Evolutionary conservation across 2,888 invertebrate genomes (phyloP), one percentile per base, ranked within the genome.

Genomic region (Eremobia ochroleuca): DNA sequence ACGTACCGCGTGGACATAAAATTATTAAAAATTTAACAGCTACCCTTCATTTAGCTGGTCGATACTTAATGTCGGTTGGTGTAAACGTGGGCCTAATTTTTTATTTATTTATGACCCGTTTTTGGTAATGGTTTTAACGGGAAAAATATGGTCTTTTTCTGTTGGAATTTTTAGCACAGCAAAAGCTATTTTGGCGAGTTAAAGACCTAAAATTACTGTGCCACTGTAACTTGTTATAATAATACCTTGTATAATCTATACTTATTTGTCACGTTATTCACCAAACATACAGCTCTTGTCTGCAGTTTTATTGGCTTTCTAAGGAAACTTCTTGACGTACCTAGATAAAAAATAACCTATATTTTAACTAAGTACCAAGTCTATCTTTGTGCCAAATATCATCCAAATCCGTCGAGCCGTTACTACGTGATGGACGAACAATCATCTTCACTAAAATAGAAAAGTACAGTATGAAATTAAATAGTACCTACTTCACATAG

Each of bases 11-110:
- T 82, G 88, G 86, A 85, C 87, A 83, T 85, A 83, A 84, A 90
- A 91, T 93, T 93, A 92, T 93, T 93, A 92, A 93, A 92, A 91
- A 92, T 92, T 85, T 90, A 91, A 90, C 59, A 65, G 75, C 43
- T 58, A 76, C 80, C 88, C 88, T 82, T 75, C 80, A 79, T 86
- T 86, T 82, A 70, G 79, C 66, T 52, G 73, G 49, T 67, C 78
- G 78, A 83, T 84, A 76, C 59, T 84, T 66, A 79, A 77, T 65
- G 74, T 78, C 55, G 79, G 74, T 70, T 2, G 68, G 79, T 85
- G 83, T 74, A 85, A 85, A 83, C 70, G 81, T 61, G 72, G 34
- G 74, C 25, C 74, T 88, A 83, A 81, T 81, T 86, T 83, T 86
- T 87, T 77, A 79, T 81, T 86, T 81, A 86, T 78, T 88, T 79